Evolutionary conservation across 2,113 vertebrate genomes (phyloP), one percentile per base, ranked within the genome.

Genomic region (Barnardius zonarius): DNA sequence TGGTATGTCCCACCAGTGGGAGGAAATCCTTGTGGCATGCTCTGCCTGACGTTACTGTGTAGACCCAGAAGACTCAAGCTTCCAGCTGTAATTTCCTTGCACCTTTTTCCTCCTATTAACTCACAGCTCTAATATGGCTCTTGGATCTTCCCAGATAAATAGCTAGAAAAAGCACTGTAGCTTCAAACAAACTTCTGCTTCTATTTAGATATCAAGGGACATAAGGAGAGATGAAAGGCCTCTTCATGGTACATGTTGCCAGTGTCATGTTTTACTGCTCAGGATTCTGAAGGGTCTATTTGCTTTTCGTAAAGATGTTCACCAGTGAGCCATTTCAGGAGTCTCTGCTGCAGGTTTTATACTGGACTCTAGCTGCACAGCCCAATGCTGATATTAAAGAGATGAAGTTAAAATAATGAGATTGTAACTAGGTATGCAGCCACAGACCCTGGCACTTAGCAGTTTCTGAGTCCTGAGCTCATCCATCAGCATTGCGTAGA

Each of bases 211-310:
- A 17, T 17, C 54, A 86, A 41, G 76, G 59, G 76, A 66, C 63
- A 51, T 52, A 93, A 95, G 48, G 23, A 33, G 54, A 93, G 86
- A 96, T 95, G 87, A 95, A 97, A 94, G 55, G 59, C 30, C 43
- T 39, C 81, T 80, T 80, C 35, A 57, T 1, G 2, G 72, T 52
- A n/a, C 35, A 11, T 6, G 17, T 59, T 79, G 73, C 41, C 39
- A 44, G 23, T 13, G 61, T 70, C 74, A 15, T 17, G 46, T 57
- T 89, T 83, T 44, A 30, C 49, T 66, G 62, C 61, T 83, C 54
- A 79, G 83, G 41, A 69, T 33, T 74, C 67, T 41, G 68, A 84
- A 92, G 33, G 33, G 23, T 89, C 85, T 69, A 23, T 59, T 86
- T 2, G 3, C 35, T 93, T 66, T 87, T 44, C 82, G 83, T 48